A percentile compares a stretch with the other conserved stretches of the same genome.
Evolutionary conservation across 2,888 invertebrate species (phyloP).

Genomic region (Caenorhabditis panamensis): DNA sequence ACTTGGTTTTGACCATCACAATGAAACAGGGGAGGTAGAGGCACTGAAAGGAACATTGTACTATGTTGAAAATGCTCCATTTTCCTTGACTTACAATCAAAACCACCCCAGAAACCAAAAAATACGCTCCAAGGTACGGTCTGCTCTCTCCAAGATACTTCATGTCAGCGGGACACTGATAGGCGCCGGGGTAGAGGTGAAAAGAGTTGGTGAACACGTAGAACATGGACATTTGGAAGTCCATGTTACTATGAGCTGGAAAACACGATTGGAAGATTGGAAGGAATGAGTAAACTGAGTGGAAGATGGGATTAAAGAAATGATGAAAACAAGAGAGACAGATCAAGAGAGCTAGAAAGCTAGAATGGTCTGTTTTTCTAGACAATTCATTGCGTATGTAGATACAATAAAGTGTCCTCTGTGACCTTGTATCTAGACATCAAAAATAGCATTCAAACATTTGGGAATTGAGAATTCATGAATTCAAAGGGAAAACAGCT

Average conservation of each 20-base stretch:
- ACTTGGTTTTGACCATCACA: constrained; percentile 12
- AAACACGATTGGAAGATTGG: too few species aligned
- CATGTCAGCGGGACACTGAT: neutral
- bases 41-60: constrained; percentile 24
- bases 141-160: neutral
- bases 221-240: constrained; percentile 17
- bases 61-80: neutral
- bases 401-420: too few species aligned
- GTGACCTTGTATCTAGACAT: too few species aligned
- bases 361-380: too few species aligned
- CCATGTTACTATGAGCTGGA: neutral
- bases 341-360: too few species aligned
- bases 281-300: too few species aligned
- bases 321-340: too few species aligned
- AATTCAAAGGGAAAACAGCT: too few species aligned
- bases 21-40: constrained; percentile 35
- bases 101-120: constrained; percentile 14
- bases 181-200: neutral
- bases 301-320: too few species aligned
- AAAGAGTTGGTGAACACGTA: neutral
- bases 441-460: too few species aligned
- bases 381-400: too few species aligned
- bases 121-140: constrained; percentile 13
- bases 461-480: too few species aligned
- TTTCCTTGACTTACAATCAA: constrained; percentile 12